Evolutionary conservation across 2,113 vertebrate genomes (phyloP), one percentile per base, ranked within the genome.

Genomic region (Leiothrix lutea): DNA sequence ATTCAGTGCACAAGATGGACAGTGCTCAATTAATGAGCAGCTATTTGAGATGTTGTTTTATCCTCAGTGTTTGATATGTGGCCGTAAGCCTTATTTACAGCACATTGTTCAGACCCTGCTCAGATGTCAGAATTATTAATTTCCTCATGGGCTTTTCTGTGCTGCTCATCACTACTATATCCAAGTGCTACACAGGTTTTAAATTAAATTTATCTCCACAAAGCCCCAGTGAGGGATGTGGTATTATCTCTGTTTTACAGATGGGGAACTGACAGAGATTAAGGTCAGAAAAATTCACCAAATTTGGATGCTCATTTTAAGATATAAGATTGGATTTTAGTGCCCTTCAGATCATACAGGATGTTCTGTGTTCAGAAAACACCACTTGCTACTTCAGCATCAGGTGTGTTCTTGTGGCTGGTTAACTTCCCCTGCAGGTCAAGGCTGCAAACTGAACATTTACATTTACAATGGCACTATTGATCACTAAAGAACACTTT

Each of bases 131-230:
- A 95, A 91, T 95, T 95, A 80, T 86, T 95, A 96, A 96, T 96
- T 96, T 94, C 80, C 61, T 92, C 31, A 10, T 40, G 74, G 53
- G 56, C 72, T 96, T 94, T 74, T 81, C 86, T 86, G 35, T 92
- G 60, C 74, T 93, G 45, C 71, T 95, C 75, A 86, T 94, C 86
- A 28, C 42, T 62, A 18, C 75, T 78, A 53, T 75, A 84, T 94
- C 83, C 80, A 81, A 91, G 73, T 86, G 64, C 92, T 91, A 91
- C 86, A 79, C 53, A 84, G 77, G 77, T 94, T 92, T 96, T 92
- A 96, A 95, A 94, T 96, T 95, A 96, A 95, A 85, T 95, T 93
- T 93, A 81, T 91, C 92, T 95, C 14, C n/a, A 45, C 73, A 84
- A 95, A 95, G 62, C 73, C 77, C 89, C 65, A 69, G 71, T 57